Conservation (phyloP, 2,888 invertebrate species). For the Heteromurus nitidus region DNA sequence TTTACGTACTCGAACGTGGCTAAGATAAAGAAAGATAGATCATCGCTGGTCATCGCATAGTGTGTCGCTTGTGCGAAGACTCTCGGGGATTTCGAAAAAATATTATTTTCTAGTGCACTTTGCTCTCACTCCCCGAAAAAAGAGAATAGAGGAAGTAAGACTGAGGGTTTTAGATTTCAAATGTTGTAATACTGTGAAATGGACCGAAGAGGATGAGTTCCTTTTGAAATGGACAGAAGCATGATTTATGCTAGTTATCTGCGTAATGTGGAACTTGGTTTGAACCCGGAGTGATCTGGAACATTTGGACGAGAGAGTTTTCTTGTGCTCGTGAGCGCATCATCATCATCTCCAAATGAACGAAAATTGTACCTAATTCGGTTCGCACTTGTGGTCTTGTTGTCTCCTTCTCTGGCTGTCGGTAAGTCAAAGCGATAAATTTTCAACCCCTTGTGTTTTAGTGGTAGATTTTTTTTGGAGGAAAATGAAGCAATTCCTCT, state of each 20-base stretch:
- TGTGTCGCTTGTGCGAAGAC: constrained; percentile 7
- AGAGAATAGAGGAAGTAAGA: constrained; percentile 24
- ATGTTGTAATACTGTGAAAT: constrained; percentile 42
- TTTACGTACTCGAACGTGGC: constrained; percentile 5
- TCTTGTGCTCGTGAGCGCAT: constrained; percentile 5
- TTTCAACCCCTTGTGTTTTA: constrained; percentile 60
- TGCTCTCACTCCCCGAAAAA: not conserved
- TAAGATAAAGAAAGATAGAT: constrained; percentile 5
- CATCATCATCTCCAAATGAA: not conserved
- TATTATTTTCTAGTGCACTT: constrained; percentile 46
- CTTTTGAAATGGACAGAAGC: constrained; percentile 29
- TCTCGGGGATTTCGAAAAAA: constrained; percentile 39
- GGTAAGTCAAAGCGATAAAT: constrained; percentile 69
- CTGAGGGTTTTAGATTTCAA: constrained; percentile 23
- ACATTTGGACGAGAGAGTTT: not conserved
- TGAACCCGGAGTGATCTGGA: not conserved
- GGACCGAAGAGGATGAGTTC: constrained; percentile 26
- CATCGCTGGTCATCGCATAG: no score
- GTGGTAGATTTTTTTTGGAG: not conserved
- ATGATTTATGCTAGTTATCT: constrained; percentile 42
- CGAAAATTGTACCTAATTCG: constrained; percentile 18
- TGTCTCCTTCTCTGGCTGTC: constrained; percentile 33
- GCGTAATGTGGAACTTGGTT: not conserved
- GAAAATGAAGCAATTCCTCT: constrained; percentile 30
- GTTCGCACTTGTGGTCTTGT: constrained; percentile 23